Evolutionary conservation across 2,113 vertebrate genomes (phyloP).

Genomic region (Bungarus multicinctus): DNA sequence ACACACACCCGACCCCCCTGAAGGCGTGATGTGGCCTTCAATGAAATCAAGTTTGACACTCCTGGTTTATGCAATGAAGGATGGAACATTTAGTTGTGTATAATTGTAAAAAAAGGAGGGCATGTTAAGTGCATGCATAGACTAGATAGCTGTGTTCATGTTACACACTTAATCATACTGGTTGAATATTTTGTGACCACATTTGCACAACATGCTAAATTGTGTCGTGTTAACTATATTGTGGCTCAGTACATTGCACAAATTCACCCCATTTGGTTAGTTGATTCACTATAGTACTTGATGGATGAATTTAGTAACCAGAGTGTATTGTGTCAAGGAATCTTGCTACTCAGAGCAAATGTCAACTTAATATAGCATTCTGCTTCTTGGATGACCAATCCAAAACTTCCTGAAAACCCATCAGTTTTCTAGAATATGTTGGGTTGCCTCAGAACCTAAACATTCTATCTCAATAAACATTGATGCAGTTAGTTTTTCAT

Average conservation of each 20-base stretch:
- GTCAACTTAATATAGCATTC: background rate
- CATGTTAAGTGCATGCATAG: background rate
- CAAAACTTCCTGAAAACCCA: background rate
- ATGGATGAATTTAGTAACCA: background rate
- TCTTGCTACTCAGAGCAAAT: background rate
- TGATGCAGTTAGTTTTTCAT: background rate
- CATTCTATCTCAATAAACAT: background rate
- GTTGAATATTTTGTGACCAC: background rate
- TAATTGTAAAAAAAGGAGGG: background rate
- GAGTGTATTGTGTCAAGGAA: background rate
- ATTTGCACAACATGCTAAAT: background rate
- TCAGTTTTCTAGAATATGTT: background rate
- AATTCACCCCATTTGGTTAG: background rate
- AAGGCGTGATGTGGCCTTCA: too few relatives aligned
- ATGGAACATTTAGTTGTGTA: background rate
- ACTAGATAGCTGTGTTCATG: background rate
- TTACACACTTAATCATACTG: background rate
- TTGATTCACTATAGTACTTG: background rate
- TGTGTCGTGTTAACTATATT: background rate
- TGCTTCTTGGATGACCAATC: background rate
- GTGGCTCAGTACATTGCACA: background rate
- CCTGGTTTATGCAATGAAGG: background rate
- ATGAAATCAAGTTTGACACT: too few relatives aligned
- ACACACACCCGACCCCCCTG: too few relatives aligned
- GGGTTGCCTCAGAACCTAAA: background rate